Conservation (phyloP, 2,113 vertebrate species). For the Cnemophilus loriae region DNA sequence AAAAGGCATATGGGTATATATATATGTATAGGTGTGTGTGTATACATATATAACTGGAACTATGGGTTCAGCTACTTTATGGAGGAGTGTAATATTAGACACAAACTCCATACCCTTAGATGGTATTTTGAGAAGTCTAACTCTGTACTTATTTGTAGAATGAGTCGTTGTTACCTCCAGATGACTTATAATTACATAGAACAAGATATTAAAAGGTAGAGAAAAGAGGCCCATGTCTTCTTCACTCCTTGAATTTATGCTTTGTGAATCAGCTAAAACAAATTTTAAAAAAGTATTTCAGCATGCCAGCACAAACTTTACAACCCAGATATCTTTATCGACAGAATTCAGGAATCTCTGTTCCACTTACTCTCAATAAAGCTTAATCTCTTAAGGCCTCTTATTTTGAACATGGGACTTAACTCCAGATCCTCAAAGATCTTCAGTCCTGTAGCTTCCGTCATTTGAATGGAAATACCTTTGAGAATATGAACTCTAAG, state of each 20-base stretch:
- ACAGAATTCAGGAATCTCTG: not conserved
- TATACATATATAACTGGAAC: not conserved
- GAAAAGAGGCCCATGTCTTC: not conserved
- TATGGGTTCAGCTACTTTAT: not conserved
- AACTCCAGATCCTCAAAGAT: not conserved
- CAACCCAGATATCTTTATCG: not conserved
- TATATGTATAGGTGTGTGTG: not conserved
- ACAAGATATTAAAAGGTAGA: not conserved
- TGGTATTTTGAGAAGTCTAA: not conserved
- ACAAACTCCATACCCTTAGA: not conserved
- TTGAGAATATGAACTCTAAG: not conserved
- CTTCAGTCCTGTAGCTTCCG: not conserved
- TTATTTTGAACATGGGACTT: not conserved
- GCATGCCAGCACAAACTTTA: not conserved
- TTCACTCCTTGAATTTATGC: not conserved
- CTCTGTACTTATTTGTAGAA: not conserved
- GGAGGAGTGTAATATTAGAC: not conserved
- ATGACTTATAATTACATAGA: not conserved
- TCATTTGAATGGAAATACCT: not conserved
- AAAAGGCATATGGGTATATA: not conserved
- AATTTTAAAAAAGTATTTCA: not conserved
- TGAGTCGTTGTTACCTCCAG: not conserved
- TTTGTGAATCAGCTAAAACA: not conserved
- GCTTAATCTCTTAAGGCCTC: not conserved
- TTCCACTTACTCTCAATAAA: not conserved